Evolutionary conservation across 2,888 invertebrate genomes (phyloP).

Genomic region (Drosophila atroscutellata): DNA sequence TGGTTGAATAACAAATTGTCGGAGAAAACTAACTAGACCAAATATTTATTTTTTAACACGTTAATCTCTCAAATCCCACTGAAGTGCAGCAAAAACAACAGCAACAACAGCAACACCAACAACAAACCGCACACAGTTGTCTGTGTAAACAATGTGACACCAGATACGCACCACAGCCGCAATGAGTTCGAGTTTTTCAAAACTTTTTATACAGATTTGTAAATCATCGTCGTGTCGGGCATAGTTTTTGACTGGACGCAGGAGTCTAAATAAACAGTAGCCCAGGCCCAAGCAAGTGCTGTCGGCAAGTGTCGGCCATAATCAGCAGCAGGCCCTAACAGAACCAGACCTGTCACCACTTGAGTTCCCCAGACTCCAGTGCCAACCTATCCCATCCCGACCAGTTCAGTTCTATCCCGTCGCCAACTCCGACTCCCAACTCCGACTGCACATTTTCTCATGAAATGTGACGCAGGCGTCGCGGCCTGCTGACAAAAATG

Average conservation of each 20-base stretch:
- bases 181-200: constrained; percentile 51
- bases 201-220: constrained; percentile 50
- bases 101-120: constrained; percentile 18
- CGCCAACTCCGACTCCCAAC: constrained; percentile 9
- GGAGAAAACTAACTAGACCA: constrained; percentile 78
- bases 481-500: constrained; percentile 68
- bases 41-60: constrained; percentile 82
- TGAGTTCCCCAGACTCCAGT: constrained; percentile 45
- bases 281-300: constrained; percentile 19
- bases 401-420: constrained; percentile 16
- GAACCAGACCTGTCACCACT: constrained; percentile 71
- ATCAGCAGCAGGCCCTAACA: constrained; percentile 64
- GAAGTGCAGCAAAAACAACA: constrained; percentile 59
- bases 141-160: constrained; percentile 69
- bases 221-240: constrained; percentile 37
- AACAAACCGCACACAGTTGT: constrained; percentile 70
- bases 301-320: constrained; percentile 51
- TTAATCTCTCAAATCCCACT: constrained; percentile 76
- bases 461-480: constrained; percentile 64
- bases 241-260: constrained; percentile 64
- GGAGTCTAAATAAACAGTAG: constrained; percentile 79
- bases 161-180: constrained; percentile 53
- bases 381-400: not conserved
- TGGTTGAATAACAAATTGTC: constrained; percentile 72
- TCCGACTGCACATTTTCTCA: constrained; percentile 58